Evolutionary conservation across 2,797 vertebrate genomes (phyloP), one percentile per base, ranked within the genome.

Genomic region (Pelodytes ibericus): DNA sequence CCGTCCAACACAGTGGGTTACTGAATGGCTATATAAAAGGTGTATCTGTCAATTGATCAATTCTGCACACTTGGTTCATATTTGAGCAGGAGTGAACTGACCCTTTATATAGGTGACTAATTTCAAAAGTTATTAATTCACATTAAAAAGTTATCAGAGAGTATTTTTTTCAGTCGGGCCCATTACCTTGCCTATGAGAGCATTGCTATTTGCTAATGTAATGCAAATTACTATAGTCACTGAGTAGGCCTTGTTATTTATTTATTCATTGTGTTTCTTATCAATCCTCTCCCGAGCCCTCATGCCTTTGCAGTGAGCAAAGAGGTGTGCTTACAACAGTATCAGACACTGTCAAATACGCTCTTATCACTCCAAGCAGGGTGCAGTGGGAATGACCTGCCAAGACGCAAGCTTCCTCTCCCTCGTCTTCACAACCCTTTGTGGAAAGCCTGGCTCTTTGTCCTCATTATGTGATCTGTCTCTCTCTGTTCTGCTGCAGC

Each of bases 301-400:
- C 24, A 81, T 36, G 69, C 76, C 63, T 81, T 80, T 20, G 74
- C 81, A 26, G 68, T 44, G 75, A 2, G 81, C 88, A 72, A 4
- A 11, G 89, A 87, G 85, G 88, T 87, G 87, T 83, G 82, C 89
- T 87, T 29, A 61, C 77, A 47, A 87, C 83, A 82, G 85, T 88
- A 85, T 88, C 89, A 89, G 89, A 77, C 5, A 56, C 89, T 83
- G 91, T 90, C 93, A 93, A 87, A 85, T 59, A 82, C 62, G 71
- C 77, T 85, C 94, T 96, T 96, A 96, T 98, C 95, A 88, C 83
- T 80, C 80, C 71, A 80, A 84, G 85, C 89, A 89, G 93, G 90
- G 92, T 51, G 90, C 87, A 64, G 70, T 64, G 24, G 84, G 74
- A 81, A 84, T 89, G 93, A 93, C 93, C 93, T 92, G 92, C 85